Evolutionary conservation across 2,888 invertebrate genomes (phyloP), one percentile per base, ranked within the genome.

Genomic region (Netelia melanura): DNA sequence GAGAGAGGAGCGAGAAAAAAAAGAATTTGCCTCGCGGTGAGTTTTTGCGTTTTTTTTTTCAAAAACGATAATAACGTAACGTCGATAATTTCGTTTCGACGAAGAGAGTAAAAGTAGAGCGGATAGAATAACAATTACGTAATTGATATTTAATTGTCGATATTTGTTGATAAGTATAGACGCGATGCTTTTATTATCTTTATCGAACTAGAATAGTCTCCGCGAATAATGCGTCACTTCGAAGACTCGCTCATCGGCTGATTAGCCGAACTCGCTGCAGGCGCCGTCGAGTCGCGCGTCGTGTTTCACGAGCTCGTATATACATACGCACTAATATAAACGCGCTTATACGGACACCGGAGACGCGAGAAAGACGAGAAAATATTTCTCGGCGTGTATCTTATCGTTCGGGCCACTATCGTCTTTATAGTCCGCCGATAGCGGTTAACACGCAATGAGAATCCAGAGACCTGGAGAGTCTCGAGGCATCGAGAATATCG

Each of bases 321-420:
- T 14, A 14, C 3, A 48, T 3, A 14, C 48, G 3, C 11, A 14
- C 48, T 3, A 14, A 48, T 14, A 14, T 2, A 11, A 1, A 14
- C 48, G 14, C 0, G 10, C 14, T 1, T 14, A 48, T 14, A 48
- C 48, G 48, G 0, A 48, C 48, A 48, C 21, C 3, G 21, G 21
- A 58, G 21, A 58, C 21, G 58, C 10, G 62, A 9, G 44, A 44
- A 14, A 25, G 48, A 21, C 58, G 25, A 52, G 64, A 21, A 30
- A 52, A 75, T 43, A 30, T 17, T 8, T 23, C 58, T 25, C 30
- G 68, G 44, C 21, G 30, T 30, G 61, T 81, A 81, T 81, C 84
- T 84, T 84, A 84, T 84, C 84, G 67, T 72, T 58, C 62, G 74
- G n/a, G 38, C 30, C 72, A 44, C 72, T 84, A 84, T 84, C 84